Evolutionary conservation across 2,797 vertebrate species (phyloP), one percentile per base, ranked within the genome.

Genomic region (Pipistrellus pygmaeus): DNA sequence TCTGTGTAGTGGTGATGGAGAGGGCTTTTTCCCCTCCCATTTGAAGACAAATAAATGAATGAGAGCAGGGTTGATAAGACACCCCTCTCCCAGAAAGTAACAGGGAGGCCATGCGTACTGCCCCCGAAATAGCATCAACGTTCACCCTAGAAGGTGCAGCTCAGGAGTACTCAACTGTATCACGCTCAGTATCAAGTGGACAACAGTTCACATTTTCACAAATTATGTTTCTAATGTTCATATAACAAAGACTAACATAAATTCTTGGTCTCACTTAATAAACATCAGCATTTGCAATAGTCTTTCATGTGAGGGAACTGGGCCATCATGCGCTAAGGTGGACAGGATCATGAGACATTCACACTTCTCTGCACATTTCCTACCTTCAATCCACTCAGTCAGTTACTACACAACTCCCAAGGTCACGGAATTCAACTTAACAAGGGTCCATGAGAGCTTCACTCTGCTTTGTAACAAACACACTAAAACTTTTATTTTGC

Each of bases 401-500:
- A 75, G 20, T 62, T 72, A 81, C 55, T 41, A 5, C 1, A 71
- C 46, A 87, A 15, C 12, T 25, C 69, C 66, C 53, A 60, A 95
- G 32, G 18, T 14, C 27, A 32, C 1, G 2, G 18, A 66, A n/a
- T 41, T 57, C 53, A 84, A 71, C 38, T 80, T 72, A 44, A 55
- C 25, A 73, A 8, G 11, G 27, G 46, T 75, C 57, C 71, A 44
- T 30, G 44, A 48, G 0, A 82, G 44, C 30, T 72, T 92, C 69
- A 60, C 64, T 62, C 38, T 85, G 27, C 55, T 94, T 77, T 69
- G 8, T 73, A 92, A 64, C 35, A 88, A 81, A 86, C 20, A 82
- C 30, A 57, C 53, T 68, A 71, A 66, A 93, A 94, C 20, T 32
- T 72, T 73, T 27, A 88, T 66, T n/a, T 89, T 51, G 2, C 78